Base-by-base conservation (phyloP, 2,888 invertebrate species). In the Odontomyia ornata region DNA sequence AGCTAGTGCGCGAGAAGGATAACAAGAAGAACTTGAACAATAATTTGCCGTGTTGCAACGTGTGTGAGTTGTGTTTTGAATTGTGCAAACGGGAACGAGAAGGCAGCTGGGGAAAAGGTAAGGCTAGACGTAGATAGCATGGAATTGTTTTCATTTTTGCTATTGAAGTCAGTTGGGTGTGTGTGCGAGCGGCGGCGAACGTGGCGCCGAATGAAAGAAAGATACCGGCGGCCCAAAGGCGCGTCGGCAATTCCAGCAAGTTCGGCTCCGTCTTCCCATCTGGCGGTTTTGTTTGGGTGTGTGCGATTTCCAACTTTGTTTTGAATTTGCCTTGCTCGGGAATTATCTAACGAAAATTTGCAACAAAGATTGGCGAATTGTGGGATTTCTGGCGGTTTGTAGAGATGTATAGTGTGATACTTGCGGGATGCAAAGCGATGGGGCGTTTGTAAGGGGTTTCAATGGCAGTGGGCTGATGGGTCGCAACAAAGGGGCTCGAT, bases 61-160 rank as follows among this genome's bases (percentile, higher is more conserved):
- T 28, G 52, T 4, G 71, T 71, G 47, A 25, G 52, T 15, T n/a
- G 9, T 13, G 5, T 25, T 23, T 7, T 9, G 1, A 18, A 46
- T 67, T 67, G 71, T n/a, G 30, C 71, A 52, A 27, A 4, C 21
- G n/a, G n/a, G 23, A 18, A 28, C 13, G 72, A 56, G 56, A 18
- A 28, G 11, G 67, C 36, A n/a, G 21, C 25, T 11, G 5, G 25
- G 11, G 30, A 21, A 56, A 7, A 72, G 72, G 72, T 72, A 72
- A 72, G 72, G n/a, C 7, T 1, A 28, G 72, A 72, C 30, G 27
- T 15, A 18, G 28, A 72, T 18, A 30, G 21, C n/a, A 4, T 9
- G 21, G 27, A 21, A 7, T 72, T 72, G 72, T 72, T 72, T 56
- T 52, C 56, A 72, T 72, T 67, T 64, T 67, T 43, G 18, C 2